Evolutionary conservation across 2,888 invertebrate genomes (phyloP), one percentile per base, ranked within the genome.

Genomic region (Dicycla oo): DNA sequence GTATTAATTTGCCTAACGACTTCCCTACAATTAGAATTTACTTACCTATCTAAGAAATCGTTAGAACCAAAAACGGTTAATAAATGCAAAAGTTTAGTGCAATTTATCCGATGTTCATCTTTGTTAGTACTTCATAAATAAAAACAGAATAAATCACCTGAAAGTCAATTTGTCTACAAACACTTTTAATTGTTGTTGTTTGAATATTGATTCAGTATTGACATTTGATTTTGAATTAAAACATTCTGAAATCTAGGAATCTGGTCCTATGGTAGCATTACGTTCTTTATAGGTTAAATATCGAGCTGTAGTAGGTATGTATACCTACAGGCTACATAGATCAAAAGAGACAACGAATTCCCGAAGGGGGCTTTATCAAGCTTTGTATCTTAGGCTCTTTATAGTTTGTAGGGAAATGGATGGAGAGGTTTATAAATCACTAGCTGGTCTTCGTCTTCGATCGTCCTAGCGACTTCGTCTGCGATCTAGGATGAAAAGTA

Each of bases 361-460:
- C 75, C 61, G 18, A 30, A 45, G 26, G n/a, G 13, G 34, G 23
- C 13, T 65, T 62, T 56, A 54, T 54, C 64, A 53, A 60, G 40
- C 56, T 71, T 75, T 67, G 40, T 65, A 34, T 26, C 26, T 54
- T 49, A 60, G 23, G 72, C 56, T 71, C 38, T 72, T 75, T 62
- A 43, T 69, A 69, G 34, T 38, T 69, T 34, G 20, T 47, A 15
- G 23, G 58, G 23, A 23, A 76, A 7, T 57, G 15, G 49, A 11
- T 18, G n/a, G 23, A 30, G 2, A 45, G 45, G 13, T 58, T 58
- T 54, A 43, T 13, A n/a, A 40, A 23, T 30, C 20, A n/a, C n/a
- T n/a, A n/a, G n/a, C n/a, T n/a, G n/a, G n/a, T n/a, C n/a, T n/a
- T n/a, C n/a, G n/a, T n/a, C n/a, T n/a, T n/a, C n/a, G n/a, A n/a